These are phyloP conservation scores for Steinernema carpocapsae DNA, from an alignment of 2,888 invertebrate genomes.

Conservation along the genomic window DNA sequence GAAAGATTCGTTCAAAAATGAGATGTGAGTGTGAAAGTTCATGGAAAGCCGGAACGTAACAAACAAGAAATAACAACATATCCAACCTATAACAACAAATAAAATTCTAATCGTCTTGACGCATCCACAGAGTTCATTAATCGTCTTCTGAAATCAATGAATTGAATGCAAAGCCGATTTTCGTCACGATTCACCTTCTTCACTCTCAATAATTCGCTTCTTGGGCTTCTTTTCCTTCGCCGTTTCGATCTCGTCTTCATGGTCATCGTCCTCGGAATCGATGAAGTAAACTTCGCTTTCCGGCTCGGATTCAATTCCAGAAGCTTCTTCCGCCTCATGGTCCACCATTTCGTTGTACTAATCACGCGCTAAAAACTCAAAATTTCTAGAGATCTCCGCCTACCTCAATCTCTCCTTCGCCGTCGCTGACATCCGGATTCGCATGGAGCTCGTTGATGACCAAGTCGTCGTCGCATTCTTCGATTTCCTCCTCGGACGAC, in stretches of 20 bases:
- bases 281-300: conserved; percentile 17
- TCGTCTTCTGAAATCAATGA: background rate
- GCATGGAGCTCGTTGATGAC: conserved; percentile 21
- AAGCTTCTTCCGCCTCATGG: background rate
- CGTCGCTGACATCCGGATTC: background rate
- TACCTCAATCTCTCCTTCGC: background rate
- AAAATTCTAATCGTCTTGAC: background rate
- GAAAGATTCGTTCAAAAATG: no score
- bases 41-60: no score
- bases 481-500: background rate
- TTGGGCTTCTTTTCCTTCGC: background rate
- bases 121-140: background rate
- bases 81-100: background rate
- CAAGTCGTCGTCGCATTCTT: conserved; percentile 2
- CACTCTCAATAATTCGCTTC: conserved; percentile 5
- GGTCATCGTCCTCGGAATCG: background rate
- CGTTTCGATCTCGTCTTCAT: background rate
- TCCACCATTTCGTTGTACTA: conserved; percentile 12
- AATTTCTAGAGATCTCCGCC: background rate
- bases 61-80: background rate
- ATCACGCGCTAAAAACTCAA: background rate
- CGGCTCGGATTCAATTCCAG: background rate
- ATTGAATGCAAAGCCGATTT: background rate
- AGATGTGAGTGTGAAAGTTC: no score
- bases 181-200: background rate